phyloP scores from a whole-genome alignment of 2,888 invertebrate species.

The Macaria notata region DNA sequence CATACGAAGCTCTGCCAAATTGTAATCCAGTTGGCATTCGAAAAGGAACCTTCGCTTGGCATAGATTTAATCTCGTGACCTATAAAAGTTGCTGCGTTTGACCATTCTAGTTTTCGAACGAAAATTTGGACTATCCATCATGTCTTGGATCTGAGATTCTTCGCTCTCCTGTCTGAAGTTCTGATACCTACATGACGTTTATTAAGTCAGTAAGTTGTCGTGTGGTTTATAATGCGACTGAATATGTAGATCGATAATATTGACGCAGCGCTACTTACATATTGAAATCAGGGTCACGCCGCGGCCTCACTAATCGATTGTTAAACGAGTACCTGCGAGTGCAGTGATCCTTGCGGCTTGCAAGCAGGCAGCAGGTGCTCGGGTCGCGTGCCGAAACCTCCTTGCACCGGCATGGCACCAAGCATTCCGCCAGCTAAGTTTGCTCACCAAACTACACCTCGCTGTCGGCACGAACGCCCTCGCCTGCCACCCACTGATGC shows the following conservation, averaged over 20 bases:
- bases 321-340: conserved; percentile 29
- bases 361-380: conserved; percentile 30
- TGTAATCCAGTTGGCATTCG: conserved; percentile 9
- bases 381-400: conserved; percentile 18
- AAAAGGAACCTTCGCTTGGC: background rate
- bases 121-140: conserved; percentile 3
- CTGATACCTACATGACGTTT: conserved; percentile 7
- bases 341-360: conserved; percentile 32
- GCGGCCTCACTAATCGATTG: conserved; percentile 41
- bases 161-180: background rate
- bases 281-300: conserved; percentile 32
- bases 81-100: conserved; percentile 7
- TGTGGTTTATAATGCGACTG: background rate
- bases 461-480: conserved; percentile 15
- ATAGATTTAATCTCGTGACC: conserved; percentile 10
- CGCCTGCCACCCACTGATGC: conserved; percentile 6
- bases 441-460: conserved; percentile 7
- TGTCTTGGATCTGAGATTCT: background rate
- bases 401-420: conserved; percentile 1
- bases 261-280: conserved; percentile 23
- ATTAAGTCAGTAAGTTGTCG: conserved; percentile 1
- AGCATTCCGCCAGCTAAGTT: conserved; percentile 10
- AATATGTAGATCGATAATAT: conserved; percentile 11
- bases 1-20: conserved; percentile 15
- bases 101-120: background rate